Conservation (phyloP, 1,140 invertebrate genomes). For the Apis cerana region DNA sequence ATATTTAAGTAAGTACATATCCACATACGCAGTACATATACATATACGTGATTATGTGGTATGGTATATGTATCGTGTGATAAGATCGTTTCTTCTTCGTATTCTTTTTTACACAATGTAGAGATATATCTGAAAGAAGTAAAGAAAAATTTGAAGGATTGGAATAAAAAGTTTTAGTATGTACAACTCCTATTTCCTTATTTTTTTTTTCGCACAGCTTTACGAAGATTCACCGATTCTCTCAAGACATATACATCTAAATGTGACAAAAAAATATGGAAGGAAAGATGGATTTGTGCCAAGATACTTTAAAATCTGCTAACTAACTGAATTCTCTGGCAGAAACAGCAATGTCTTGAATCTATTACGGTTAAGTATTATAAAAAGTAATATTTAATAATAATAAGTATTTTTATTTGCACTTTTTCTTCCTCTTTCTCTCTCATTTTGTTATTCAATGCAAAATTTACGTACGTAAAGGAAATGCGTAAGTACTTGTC, state of each 20-base stretch:
- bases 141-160: not conserved
- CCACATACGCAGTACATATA: no score
- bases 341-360: not conserved
- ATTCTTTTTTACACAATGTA: not conserved
- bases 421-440: no score
- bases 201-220: not conserved
- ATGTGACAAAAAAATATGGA: not conserved
- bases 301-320: slow-evolving; percentile 7
- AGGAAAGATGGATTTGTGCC: slow-evolving; percentile 4
- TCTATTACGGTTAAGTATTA: not conserved
- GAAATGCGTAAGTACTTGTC: no score
- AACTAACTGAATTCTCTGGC: not conserved
- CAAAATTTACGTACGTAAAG: not conserved
- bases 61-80: no score
- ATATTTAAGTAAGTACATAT: no score
- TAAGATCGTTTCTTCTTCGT: not conserved
- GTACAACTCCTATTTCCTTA: not conserved
- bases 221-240: not conserved
- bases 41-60: no score
- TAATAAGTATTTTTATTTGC: not conserved
- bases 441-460: not conserved
- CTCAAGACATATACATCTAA: not conserved
- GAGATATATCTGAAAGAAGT: not conserved
- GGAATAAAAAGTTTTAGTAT: not conserved
- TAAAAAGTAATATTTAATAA: not conserved